These are phyloP conservation scores for Ridgeia piscesae DNA, from an alignment of 1,140 invertebrate species.

Conservation along the genomic window DNA sequence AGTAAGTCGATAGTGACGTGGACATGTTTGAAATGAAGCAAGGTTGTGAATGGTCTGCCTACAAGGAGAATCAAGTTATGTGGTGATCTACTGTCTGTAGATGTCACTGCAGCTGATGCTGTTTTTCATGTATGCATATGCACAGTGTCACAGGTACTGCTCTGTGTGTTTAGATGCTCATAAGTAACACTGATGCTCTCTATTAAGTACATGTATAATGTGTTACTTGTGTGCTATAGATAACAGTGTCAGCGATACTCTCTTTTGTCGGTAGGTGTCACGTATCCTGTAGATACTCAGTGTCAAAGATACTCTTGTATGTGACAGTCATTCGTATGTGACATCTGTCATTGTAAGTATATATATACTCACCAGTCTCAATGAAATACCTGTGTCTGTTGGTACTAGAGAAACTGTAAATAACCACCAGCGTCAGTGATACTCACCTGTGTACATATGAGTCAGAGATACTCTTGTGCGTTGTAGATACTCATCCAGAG, in stretches of 20 bases:
- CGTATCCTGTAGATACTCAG: neutral
- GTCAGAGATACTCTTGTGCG: neutral
- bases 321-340: neutral
- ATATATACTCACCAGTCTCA: neutral
- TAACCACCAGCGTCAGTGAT: slow-evolving; percentile 63
- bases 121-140: too few species aligned
- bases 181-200: neutral
- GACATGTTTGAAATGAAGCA: neutral
- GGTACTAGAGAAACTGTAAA: neutral
- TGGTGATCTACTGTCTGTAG: too few species aligned
- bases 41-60: too few species aligned
- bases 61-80: too few species aligned
- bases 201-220: neutral
- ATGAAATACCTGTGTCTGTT: neutral
- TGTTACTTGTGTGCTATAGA: too few species aligned
- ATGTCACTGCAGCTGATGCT: too few species aligned
- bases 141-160: neutral
- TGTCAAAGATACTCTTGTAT: neutral
- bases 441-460: neutral
- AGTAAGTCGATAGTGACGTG: slow-evolving; percentile 49
- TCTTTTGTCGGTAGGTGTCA: neutral
- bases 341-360: too few species aligned
- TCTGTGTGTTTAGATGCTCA: neutral
- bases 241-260: too few species aligned
- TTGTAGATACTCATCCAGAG: slow-evolving; percentile 90